Evolutionary conservation across 2,113 vertebrate genomes (phyloP).

Genomic region (Siniperca chuatsi): DNA sequence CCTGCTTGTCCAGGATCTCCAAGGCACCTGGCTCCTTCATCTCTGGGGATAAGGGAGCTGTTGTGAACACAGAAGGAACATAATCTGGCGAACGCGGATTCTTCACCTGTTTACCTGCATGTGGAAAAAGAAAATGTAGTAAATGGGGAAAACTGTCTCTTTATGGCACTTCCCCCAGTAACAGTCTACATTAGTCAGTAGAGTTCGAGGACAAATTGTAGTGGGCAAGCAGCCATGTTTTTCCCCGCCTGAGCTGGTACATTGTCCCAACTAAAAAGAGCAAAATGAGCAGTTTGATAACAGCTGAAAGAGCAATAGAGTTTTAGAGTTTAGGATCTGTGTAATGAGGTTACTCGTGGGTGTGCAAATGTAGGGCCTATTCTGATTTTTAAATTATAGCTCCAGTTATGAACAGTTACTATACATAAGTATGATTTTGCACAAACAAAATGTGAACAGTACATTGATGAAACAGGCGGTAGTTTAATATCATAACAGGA

Average conservation of each 20-base stretch:
- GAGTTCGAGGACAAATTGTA: background rate
- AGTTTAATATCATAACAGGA: background rate
- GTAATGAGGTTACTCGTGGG: background rate
- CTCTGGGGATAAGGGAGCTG: slow-evolving; percentile 67
- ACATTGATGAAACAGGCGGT: background rate
- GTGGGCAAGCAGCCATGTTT: slow-evolving; percentile 4
- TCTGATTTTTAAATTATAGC: background rate
- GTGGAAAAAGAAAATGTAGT: slow-evolving; percentile 8
- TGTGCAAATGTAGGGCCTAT: background rate
- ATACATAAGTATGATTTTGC: background rate
- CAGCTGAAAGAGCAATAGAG: background rate
- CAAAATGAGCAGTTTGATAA: background rate
- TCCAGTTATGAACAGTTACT: background rate
- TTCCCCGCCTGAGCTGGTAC: background rate
- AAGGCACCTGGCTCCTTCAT: slow-evolving; percentile 74
- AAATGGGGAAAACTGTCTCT: too few species aligned
- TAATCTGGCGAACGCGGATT: slow-evolving; percentile 84
- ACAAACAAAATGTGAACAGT: background rate
- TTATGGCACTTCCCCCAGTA: background rate
- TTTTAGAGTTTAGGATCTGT: background rate
- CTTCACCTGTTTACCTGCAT: slow-evolving; percentile 85
- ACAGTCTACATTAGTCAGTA: background rate
- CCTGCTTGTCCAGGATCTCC: slow-evolving; percentile 82
- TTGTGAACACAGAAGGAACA: slow-evolving; percentile 81
- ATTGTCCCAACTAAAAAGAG: slow-evolving; percentile 2